Evolutionary conservation across 2,797 vertebrate genomes (phyloP).

Genomic region (Sphenopsis melanotis): DNA sequence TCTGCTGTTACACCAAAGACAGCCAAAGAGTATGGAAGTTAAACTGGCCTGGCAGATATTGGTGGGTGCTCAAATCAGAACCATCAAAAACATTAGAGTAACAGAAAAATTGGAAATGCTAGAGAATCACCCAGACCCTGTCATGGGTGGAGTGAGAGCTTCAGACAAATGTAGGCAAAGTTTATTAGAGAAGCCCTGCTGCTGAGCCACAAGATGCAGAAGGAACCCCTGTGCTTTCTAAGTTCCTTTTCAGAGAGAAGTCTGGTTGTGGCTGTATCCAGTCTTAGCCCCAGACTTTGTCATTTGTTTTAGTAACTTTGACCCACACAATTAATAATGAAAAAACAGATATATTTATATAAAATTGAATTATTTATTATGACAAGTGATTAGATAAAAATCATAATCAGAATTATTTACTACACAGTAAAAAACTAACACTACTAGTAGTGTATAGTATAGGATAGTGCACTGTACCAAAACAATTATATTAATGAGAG

Average conservation of each 20-base stretch:
- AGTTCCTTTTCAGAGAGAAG: neutral
- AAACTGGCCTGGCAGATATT: neutral
- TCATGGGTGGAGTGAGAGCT: neutral
- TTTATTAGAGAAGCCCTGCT: neutral
- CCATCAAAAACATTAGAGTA: neutral
- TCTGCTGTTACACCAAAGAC: neutral
- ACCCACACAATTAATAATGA: neutral
- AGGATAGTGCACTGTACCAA: neutral
- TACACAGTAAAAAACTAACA: neutral
- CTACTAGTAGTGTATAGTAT: neutral
- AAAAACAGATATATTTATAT: neutral
- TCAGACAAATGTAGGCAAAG: neutral
- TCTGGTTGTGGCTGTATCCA: neutral
- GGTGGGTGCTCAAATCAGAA: neutral
- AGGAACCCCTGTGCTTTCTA: neutral
- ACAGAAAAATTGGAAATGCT: neutral
- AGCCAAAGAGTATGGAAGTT: neutral
- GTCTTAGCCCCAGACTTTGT: neutral
- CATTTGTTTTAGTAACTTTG: neutral
- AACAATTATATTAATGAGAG: neutral
- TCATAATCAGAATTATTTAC: neutral
- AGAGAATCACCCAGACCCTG: neutral
- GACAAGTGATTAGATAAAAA: neutral
- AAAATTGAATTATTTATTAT: neutral
- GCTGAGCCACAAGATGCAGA: neutral